A percentile compares a stretch with the other conserved stretches of the same genome.
Conservation (phyloP, 2,797 vertebrate species). For the Sebastes alutus region DNA sequence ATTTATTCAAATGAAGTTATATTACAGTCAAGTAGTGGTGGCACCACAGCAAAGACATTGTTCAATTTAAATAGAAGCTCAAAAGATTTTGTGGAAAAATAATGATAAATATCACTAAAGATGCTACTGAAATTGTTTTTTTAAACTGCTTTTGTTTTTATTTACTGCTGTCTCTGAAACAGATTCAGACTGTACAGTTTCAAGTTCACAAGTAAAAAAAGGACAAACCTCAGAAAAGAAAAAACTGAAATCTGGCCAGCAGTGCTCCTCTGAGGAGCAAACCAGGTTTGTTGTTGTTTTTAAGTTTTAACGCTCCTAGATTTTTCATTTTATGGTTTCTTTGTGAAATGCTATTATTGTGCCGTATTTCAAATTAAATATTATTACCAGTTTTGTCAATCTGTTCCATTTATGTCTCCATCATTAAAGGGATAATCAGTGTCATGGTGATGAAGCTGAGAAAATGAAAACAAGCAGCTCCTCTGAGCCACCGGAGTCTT, state of each 20-base stretch:
- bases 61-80: background rate
- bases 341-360: background rate
- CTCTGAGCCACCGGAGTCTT: slow-evolving; percentile 40
- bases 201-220: slow-evolving; percentile 45
- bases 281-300: slow-evolving; percentile 51
- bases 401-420: background rate
- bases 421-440: slow-evolving; percentile 44
- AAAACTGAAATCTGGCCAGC: background rate
- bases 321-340: background rate
- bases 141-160: background rate
- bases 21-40: background rate
- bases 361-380: background rate
- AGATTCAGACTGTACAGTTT: slow-evolving; percentile 19
- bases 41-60: background rate
- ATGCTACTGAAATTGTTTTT: background rate
- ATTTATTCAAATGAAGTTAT: background rate
- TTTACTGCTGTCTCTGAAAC: slow-evolving; percentile 8
- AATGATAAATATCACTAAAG: background rate
- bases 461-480: slow-evolving; percentile 58
- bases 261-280: slow-evolving; percentile 29
- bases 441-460: slow-evolving; percentile 51
- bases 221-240: slow-evolving; percentile 52
- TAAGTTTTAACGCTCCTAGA: background rate
- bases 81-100: background rate
- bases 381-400: background rate